Conservation (phyloP, 1,140 invertebrate genomes). For the Mizuhopecten yessoensis region DNA sequence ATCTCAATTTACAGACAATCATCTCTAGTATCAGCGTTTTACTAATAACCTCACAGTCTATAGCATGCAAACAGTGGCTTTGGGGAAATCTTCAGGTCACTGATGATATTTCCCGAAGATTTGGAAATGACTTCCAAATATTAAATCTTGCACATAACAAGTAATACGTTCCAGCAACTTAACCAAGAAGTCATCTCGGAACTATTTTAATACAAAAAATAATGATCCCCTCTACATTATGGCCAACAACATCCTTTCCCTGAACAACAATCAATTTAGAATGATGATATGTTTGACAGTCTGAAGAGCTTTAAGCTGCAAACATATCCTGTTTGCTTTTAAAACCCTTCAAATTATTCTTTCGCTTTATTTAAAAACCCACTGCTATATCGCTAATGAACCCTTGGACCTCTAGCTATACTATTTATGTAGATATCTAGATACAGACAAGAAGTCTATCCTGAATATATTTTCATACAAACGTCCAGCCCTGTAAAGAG, state of each 20-base stretch:
- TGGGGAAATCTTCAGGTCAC: too few relatives aligned
- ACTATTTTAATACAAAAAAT: too few relatives aligned
- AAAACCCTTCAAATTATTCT: background rate
- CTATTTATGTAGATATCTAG: background rate
- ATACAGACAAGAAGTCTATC: background rate
- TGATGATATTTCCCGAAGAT: too few relatives aligned
- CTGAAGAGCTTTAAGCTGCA: background rate
- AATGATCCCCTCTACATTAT: background rate
- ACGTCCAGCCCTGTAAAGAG: background rate
- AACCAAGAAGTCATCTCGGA: too few relatives aligned
- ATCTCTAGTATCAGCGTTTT: too few relatives aligned
- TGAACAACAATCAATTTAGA: constrained; percentile 14
- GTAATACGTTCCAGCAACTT: too few relatives aligned
- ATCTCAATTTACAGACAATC: too few relatives aligned
- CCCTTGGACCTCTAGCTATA: background rate
- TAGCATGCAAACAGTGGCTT: too few relatives aligned
- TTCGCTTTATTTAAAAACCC: background rate
- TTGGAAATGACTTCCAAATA: too few relatives aligned
- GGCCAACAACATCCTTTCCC: background rate
- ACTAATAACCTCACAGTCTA: too few relatives aligned
- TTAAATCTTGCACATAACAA: too few relatives aligned
- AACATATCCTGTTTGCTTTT: background rate
- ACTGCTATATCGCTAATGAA: background rate
- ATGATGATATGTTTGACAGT: background rate
- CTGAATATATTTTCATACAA: background rate